These are phyloP conservation scores for Criorhina ranunculi DNA, from an alignment of 2,888 invertebrate species.

Conservation along the genomic window DNA sequence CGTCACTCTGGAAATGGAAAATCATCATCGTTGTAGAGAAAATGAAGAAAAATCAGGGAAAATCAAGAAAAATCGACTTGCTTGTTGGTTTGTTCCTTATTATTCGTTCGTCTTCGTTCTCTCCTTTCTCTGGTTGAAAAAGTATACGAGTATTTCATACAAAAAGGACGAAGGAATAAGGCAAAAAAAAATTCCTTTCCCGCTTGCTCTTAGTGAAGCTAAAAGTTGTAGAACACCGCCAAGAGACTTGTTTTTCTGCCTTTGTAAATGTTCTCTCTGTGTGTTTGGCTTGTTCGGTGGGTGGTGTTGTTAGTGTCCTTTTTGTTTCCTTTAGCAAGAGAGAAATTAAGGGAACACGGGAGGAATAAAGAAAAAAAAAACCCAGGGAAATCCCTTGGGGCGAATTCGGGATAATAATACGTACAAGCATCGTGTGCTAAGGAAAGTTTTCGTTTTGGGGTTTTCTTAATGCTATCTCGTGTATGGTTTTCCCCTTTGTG, in stretches of 20 bases:
- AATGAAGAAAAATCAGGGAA: conserved; percentile 66
- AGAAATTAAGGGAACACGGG: conserved; percentile 35
- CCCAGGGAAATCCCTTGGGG: conserved; percentile 64
- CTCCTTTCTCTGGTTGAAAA: conserved; percentile 35
- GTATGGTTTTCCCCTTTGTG: conserved; percentile 50
- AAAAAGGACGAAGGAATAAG: conserved; percentile 23
- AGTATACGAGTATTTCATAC: conserved; percentile 46
- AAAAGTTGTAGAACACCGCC: conserved; percentile 72
- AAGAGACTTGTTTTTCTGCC: conserved; percentile 66
- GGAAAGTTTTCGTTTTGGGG: conserved; percentile 63
- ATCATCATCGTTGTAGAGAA: conserved; percentile 55
- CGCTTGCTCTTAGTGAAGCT: conserved; percentile 61
- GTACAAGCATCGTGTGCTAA: conserved; percentile 43
- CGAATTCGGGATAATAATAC: conserved; percentile 73
- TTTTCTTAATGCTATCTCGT: conserved; percentile 59
- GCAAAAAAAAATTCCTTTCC: conserved; percentile 31
- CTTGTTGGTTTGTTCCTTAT: conserved; percentile 56
- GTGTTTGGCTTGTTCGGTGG: conserved; percentile 6
- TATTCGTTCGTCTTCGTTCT: conserved; percentile 65
- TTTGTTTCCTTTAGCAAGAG: conserved; percentile 32
- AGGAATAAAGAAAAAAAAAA: conserved; percentile 47
- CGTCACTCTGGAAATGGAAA: conserved; percentile 66
- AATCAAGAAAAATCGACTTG: conserved; percentile 72
- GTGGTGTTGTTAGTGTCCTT: conserved; percentile 47
- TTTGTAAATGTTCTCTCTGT: conserved; percentile 44